A percentile compares a stretch with the other conserved stretches of the same genome.
Conservation (phyloP, 1,140 invertebrate species). For the Drosophila orosa region DNA sequence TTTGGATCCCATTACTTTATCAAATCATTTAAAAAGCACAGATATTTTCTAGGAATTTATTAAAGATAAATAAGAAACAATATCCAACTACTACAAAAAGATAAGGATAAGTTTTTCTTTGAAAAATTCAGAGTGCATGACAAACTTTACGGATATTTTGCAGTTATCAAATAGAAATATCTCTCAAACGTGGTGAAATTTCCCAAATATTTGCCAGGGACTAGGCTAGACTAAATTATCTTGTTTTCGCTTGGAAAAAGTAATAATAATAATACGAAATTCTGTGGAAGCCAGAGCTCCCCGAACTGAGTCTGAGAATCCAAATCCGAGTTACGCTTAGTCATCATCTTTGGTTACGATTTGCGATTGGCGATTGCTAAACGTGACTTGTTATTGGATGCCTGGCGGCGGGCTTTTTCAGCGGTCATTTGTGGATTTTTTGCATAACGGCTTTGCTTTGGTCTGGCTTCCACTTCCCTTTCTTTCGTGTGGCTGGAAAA, state of each 20-base stretch:
- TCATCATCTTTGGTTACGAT: slow-evolving; percentile 44
- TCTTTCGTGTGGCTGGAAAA: slow-evolving; percentile 55
- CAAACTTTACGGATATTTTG: background rate
- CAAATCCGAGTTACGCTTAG: slow-evolving; percentile 36
- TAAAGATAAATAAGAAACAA: background rate
- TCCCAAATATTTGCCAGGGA: slow-evolving; percentile 24
- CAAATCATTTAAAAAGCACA: background rate
- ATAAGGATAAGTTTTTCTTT: background rate
- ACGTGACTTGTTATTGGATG: slow-evolving; percentile 71
- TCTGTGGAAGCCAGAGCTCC: slow-evolving; percentile 23
- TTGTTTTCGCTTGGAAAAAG: slow-evolving; percentile 16
- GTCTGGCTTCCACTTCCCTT: slow-evolving; percentile 56
- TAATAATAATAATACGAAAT: slow-evolving; percentile 1
- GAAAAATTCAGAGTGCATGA: background rate
- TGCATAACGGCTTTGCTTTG: slow-evolving; percentile 65
- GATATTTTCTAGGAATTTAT: background rate
- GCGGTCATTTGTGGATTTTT: slow-evolving; percentile 47
- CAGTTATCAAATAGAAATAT: background rate
- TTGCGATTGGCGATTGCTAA: slow-evolving; percentile 49
- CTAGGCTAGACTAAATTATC: slow-evolving; percentile 3
- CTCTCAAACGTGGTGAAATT: background rate
- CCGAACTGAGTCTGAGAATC: slow-evolving; percentile 35
- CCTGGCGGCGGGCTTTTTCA: slow-evolving; percentile 26
- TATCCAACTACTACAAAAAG: background rate
- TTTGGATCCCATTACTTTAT: background rate